Conservation (phyloP, 2,888 invertebrate genomes). For the Alviniconcha strummeri region DNA sequence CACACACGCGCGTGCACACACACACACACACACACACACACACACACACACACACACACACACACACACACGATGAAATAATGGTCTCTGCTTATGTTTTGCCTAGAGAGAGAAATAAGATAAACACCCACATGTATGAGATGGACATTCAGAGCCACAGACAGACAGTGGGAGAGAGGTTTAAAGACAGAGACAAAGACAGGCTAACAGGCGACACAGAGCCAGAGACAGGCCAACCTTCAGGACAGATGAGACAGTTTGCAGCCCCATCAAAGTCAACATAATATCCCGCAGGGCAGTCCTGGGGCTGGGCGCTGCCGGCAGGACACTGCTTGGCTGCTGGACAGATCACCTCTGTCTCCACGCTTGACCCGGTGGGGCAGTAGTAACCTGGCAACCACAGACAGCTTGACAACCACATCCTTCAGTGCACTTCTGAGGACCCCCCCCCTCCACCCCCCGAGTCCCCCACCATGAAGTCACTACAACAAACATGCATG, state of each 20-base stretch:
- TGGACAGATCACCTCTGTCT: constrained; percentile 66
- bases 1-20: background rate
- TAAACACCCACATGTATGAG: background rate
- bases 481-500: background rate
- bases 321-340: constrained; percentile 66
- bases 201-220: background rate
- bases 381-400: constrained; percentile 67
- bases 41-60: background rate
- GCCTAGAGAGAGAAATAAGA: background rate
- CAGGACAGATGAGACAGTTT: constrained; percentile 62
- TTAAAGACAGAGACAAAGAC: background rate
- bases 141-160: background rate
- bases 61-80: background rate
- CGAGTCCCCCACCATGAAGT: background rate
- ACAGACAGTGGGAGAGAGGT: too few species aligned
- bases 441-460: too few species aligned
- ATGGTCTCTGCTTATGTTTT: background rate
- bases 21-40: background rate
- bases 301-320: constrained; percentile 59
- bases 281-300: constrained; percentile 64
- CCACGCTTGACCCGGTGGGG: constrained; percentile 64
- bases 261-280: constrained; percentile 59
- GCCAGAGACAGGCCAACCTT: constrained; percentile 49
- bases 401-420: constrained; percentile 2
- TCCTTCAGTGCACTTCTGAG: too few species aligned